Evolutionary conservation across 2,888 invertebrate species (phyloP), one percentile per base, ranked within the genome.

Genomic region (Athripsodes cinereus): DNA sequence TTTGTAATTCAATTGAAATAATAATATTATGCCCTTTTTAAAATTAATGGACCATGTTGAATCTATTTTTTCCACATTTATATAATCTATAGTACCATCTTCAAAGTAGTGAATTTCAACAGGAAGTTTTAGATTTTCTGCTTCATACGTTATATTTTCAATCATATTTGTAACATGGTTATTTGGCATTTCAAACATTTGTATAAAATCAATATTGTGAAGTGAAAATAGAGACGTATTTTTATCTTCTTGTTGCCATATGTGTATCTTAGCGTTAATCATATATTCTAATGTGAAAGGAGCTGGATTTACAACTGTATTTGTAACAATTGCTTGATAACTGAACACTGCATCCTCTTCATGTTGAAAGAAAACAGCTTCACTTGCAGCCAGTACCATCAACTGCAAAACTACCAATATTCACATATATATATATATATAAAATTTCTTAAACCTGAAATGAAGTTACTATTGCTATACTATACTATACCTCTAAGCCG

Each of bases 11-110:
- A 76, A 44, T 61, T 75, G 74, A 35, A 77, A 61, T 64, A 73
- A 67, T n/a, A 71, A 69, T 1, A 70, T 73, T 19, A 76, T 68
- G 1, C 72, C 72, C 55, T 71, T 69, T 61, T 76, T 76, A 50
- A 76, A 70, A 58, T 78, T 76, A 35, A 66, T 65, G 1, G 72
- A 69, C 69, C 70, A 76, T 54, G 66, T 66, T 18, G 67, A 64
- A 56, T 75, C 74, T 2, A 65, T 57, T 16, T 66, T 59, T 10
- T 66, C 64, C 1, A 71, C 64, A 34, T 67, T 67, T 1, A 74
- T 65, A 8, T 70, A 70, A 58, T 67, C 57, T 11, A 70, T 65
- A 67, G 70, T 61, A 20, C 69, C 69, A 53, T 57, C 52, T 13
- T 50, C 18, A 20, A n/a, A 16, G 13, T 68, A 65, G 19, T 66